Conservation (phyloP, 2,797 vertebrate species). For the Rousettus madagascariensis region DNA sequence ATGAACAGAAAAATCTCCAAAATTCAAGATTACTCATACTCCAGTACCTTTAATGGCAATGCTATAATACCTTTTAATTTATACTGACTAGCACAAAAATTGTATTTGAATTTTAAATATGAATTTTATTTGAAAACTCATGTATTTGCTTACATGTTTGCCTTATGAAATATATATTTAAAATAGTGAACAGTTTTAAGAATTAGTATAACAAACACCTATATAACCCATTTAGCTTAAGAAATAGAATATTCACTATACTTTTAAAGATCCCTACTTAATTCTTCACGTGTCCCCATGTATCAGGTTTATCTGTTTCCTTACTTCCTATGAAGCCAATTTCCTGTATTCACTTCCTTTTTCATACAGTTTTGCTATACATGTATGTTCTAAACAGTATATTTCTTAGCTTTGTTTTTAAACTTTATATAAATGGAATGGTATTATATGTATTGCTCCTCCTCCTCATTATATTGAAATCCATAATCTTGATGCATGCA, state of each 20-base stretch:
- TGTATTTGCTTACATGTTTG: slow-evolving; percentile 2
- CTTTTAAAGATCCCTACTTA: not conserved
- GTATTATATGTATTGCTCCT: not conserved
- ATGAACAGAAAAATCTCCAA: not conserved
- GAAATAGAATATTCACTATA: not conserved
- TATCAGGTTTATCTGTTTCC: not conserved
- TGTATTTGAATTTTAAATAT: not conserved
- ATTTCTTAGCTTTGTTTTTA: not conserved
- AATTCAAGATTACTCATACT: not conserved
- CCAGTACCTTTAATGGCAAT: not conserved
- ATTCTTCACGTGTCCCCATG: not conserved
- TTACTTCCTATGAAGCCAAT: not conserved
- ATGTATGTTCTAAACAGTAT: not conserved
- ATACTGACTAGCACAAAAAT: not conserved
- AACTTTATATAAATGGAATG: not conserved
- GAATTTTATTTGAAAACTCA: not conserved
- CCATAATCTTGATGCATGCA: not conserved
- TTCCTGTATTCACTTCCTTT: not conserved
- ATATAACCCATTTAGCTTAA: not conserved
- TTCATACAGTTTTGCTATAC: not conserved
- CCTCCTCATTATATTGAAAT: not conserved
- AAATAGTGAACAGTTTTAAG: not conserved
- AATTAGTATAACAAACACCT: not conserved
- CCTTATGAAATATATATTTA: not conserved
- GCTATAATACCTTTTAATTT: not conserved